Percentiles rank a stretch among this genome's conserved stretches.
phyloP scores from a whole-genome alignment of 2,113 vertebrate species.

The Octodon degus region DNA sequence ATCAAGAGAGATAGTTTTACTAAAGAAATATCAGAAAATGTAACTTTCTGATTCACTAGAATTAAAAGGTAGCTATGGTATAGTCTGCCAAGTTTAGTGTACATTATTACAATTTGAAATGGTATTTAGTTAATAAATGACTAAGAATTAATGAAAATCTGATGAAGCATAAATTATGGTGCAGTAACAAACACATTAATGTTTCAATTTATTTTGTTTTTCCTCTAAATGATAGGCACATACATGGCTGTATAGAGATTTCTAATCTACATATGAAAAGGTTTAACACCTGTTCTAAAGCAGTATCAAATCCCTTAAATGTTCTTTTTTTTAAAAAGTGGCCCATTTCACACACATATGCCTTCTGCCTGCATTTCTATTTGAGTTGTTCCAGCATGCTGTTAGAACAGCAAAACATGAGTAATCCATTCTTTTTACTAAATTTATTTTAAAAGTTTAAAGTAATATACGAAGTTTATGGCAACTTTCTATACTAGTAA shows the following conservation, averaged over 20 bases:
- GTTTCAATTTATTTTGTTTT: not conserved
- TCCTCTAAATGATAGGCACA: not conserved
- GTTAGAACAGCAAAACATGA: conserved; percentile 33
- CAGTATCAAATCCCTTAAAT: conserved; percentile 31
- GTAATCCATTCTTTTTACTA: conserved; percentile 6
- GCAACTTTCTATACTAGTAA: not conserved
- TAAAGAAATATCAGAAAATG: conserved; percentile 27
- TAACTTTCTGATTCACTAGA: conserved; percentile 14
- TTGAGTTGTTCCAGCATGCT: not conserved
- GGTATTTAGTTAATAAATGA: conserved; percentile 47
- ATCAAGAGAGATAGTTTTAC: not conserved
- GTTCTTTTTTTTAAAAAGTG: not conserved
- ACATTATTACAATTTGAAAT: conserved; percentile 30
- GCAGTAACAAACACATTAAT: not conserved
- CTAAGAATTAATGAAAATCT: conserved; percentile 46
- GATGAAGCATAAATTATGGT: conserved; percentile 26
- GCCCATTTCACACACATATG: not conserved
- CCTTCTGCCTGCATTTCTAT: not conserved
- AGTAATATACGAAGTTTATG: conserved; percentile 7
- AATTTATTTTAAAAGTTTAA: conserved; percentile 51
- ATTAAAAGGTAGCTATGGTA: conserved; percentile 32
- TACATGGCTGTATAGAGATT: not conserved
- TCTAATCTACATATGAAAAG: conserved; percentile 44
- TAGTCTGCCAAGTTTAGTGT: not conserved
- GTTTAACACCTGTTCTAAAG: conserved; percentile 9